Percentiles rank a stretch among this genome's conserved stretches.
phyloP scores from a whole-genome alignment of 2,113 vertebrate species.

The Gallinago media region DNA sequence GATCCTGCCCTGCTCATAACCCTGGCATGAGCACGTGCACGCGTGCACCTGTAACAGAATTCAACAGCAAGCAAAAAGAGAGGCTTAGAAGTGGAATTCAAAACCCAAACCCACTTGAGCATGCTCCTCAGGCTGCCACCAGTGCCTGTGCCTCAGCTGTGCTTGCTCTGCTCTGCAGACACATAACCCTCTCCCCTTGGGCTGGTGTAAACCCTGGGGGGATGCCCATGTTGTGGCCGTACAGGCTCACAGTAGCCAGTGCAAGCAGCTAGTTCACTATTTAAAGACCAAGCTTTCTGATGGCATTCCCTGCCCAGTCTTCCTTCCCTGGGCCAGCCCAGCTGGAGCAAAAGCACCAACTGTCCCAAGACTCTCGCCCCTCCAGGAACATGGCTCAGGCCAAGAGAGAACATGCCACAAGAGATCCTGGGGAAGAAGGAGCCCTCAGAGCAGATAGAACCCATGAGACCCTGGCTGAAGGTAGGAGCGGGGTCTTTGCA shows the following conservation, averaged over 20 bases:
- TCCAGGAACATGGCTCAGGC: background rate
- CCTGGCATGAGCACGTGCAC: background rate
- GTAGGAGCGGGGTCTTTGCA: background rate
- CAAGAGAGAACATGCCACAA: rapidly evolving
- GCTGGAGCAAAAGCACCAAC: background rate
- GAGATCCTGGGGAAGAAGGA: background rate
- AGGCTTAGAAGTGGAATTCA: background rate
- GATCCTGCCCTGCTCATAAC: background rate
- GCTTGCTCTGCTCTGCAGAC: rapidly evolving
- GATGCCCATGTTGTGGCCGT: rapidly evolving
- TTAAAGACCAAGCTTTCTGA: background rate
- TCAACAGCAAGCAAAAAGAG: background rate
- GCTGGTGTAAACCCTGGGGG: background rate
- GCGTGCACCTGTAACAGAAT: background rate
- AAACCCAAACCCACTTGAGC: background rate
- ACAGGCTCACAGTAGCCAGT: rapidly evolving
- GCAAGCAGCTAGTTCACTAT: background rate
- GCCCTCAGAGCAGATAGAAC: background rate
- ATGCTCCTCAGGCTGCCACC: background rate
- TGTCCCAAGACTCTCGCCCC: rapidly evolving
- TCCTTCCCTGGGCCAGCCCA: background rate
- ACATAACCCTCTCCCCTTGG: rapidly evolving
- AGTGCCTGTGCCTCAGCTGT: background rate
- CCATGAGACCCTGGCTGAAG: background rate
- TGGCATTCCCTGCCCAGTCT: background rate